Evolutionary conservation across 1,140 invertebrate species (phyloP).

Genomic region (Leucophenga varia): DNA sequence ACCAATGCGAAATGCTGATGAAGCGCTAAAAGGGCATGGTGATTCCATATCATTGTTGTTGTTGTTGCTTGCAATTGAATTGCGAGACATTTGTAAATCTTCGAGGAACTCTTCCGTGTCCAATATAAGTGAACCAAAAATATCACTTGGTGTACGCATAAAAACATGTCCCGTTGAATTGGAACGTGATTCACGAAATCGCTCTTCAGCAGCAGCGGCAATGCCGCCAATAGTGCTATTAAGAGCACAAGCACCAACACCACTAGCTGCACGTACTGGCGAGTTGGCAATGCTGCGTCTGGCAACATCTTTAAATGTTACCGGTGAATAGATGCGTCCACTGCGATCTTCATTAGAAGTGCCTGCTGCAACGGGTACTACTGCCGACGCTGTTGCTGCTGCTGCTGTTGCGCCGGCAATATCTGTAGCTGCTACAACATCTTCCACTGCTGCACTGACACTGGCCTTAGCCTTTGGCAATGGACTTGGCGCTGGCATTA

Average conservation of each 20-base stretch:
- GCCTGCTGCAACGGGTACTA: slow-evolving; percentile 20
- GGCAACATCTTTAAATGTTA: slow-evolving; percentile 81
- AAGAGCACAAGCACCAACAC: slow-evolving; percentile 50
- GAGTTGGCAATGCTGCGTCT: slow-evolving; percentile 73
- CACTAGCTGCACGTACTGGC: slow-evolving; percentile 60
- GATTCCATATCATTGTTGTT: slow-evolving; percentile 22
- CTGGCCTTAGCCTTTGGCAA: slow-evolving; percentile 5
- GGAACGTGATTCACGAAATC: slow-evolving; percentile 60
- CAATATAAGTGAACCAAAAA: slow-evolving; percentile 59
- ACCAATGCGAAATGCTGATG: slow-evolving; percentile 47
- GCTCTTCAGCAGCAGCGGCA: slow-evolving; percentile 25
- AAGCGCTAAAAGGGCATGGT: slow-evolving; percentile 37
- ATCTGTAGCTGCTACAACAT: slow-evolving; percentile 3
- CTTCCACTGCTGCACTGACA: slow-evolving; percentile 28
- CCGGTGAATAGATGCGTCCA: slow-evolving; percentile 73
- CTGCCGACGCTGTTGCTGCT: slow-evolving; percentile 50
- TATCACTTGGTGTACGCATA: slow-evolving; percentile 57
- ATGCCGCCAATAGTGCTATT: slow-evolving; percentile 64
- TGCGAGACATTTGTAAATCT: slow-evolving; percentile 58
- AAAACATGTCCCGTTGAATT: slow-evolving; percentile 64
- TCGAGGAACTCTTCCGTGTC: slow-evolving; percentile 63
- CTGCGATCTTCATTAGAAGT: slow-evolving; percentile 62
- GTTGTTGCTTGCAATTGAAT: slow-evolving; percentile 27
- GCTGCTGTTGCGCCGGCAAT: slow-evolving; percentile 55
- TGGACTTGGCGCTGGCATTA: slow-evolving; percentile 29